Evolutionary conservation across 2,888 invertebrate genomes (phyloP).

Genomic region (Lasioglossum oenotherae): DNA sequence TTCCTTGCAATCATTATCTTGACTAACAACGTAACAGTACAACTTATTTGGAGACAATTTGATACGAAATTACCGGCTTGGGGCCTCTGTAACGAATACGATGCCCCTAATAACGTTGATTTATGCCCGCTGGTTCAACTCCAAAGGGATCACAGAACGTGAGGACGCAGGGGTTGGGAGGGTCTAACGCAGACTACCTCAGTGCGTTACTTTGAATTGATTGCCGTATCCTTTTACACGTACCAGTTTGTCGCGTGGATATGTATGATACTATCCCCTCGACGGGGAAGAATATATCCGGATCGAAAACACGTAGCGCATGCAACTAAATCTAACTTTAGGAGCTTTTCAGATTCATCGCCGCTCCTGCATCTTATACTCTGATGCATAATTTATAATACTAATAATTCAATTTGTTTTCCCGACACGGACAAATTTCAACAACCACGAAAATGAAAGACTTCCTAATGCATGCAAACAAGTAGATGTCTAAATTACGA

Average conservation of each 20-base stretch:
- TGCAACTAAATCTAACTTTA: constrained; percentile 59
- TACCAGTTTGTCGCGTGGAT: constrained; percentile 68
- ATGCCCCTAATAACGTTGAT: constrained; percentile 84
- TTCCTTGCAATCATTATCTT: constrained; percentile 32
- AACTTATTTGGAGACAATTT: constrained; percentile 82
- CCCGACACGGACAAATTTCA: not conserved
- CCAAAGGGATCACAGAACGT: constrained; percentile 70
- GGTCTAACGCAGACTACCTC: constrained; percentile 76
- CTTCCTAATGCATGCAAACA: constrained; percentile 8
- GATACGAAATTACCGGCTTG: constrained; percentile 82
- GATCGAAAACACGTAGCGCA: constrained; percentile 61
- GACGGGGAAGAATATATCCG: constrained; percentile 63
- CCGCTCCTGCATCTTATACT: not conserved
- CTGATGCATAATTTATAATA: constrained; percentile 14
- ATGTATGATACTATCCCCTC: constrained; percentile 62
- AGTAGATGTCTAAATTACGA: not conserved
- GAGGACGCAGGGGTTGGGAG: constrained; percentile 67
- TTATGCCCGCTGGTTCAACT: constrained; percentile 80
- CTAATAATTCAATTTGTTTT: constrained; percentile 13
- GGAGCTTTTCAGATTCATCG: constrained; percentile 14
- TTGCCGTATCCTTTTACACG: constrained; percentile 83
- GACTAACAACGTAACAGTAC: constrained; percentile 32
- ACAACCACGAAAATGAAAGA: not conserved
- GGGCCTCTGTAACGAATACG: constrained; percentile 79
- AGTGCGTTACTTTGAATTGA: constrained; percentile 82